These are phyloP conservation scores for Idaea straminata DNA, from an alignment of 2,888 invertebrate genomes.

Conservation along the genomic window DNA sequence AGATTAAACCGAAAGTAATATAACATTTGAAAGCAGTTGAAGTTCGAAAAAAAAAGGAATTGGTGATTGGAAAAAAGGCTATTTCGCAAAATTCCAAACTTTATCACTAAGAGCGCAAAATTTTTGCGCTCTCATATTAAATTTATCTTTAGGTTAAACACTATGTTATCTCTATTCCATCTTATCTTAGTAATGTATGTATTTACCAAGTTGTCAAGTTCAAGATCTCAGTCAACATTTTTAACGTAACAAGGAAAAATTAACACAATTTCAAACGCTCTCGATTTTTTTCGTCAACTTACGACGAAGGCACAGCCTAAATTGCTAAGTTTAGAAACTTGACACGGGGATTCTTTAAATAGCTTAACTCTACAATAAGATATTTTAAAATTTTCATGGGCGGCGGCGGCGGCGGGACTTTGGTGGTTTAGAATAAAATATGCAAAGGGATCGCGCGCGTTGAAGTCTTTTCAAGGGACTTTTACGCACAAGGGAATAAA, in stretches of 20 bases:
- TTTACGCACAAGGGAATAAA: too few species aligned
- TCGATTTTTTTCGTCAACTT: background rate
- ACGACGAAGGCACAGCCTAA: background rate
- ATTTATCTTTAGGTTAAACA: too few species aligned
- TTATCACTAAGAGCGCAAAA: too few species aligned
- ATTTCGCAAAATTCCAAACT: too few species aligned
- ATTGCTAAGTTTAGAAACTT: background rate
- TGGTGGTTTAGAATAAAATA: background rate
- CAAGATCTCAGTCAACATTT: background rate
- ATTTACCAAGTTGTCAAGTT: background rate
- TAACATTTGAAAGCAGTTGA: too few species aligned
- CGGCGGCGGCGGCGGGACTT: background rate
- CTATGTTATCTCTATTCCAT: too few species aligned
- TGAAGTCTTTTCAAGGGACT: slow-evolving; percentile 62
- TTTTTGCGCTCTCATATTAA: too few species aligned
- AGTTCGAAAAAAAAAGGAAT: too few species aligned
- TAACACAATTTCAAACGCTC: background rate
- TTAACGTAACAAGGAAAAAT: background rate
- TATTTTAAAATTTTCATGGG: background rate
- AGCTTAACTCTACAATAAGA: background rate
- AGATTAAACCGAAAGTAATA: too few species aligned
- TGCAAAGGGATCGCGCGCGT: slow-evolving; percentile 39
- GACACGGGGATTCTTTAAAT: background rate
- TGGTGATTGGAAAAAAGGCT: too few species aligned
- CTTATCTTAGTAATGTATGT: background rate